These are phyloP conservation scores for Microcebus ravelobensis DNA, from an alignment of 2,113 vertebrate species.

Conservation along the genomic window DNA sequence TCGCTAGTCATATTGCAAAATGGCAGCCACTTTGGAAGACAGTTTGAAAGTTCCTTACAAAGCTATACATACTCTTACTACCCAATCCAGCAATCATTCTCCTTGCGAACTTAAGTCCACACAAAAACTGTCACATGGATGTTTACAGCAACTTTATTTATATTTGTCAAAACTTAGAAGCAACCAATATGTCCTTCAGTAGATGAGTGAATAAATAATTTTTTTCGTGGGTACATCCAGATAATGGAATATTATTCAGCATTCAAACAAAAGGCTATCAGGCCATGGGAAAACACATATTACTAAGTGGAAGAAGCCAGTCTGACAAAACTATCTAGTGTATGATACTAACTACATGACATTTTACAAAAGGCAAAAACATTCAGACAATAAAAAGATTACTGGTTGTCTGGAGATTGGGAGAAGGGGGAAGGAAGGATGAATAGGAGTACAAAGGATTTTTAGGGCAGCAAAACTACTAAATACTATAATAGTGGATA, in stretches of 20 bases:
- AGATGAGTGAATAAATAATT: neutral
- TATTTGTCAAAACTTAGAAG: neutral
- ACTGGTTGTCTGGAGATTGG: neutral
- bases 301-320: neutral
- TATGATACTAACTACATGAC: neutral
- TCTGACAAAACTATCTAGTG: rapidly evolving
- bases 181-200: neutral
- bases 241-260: neutral
- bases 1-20: neutral
- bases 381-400: neutral
- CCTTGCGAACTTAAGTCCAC: neutral
- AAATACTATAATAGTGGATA: no score
- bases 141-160: neutral
- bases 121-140: neutral
- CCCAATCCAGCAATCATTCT: neutral
- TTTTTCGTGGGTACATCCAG: neutral
- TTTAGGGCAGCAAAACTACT: neutral
- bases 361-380: neutral
- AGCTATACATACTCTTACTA: neutral
- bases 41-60: neutral
- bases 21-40: neutral
- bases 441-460: neutral
- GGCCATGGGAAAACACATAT: neutral
- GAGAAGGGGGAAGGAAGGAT: no score
- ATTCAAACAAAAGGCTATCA: neutral